Percentiles rank a stretch among this genome's conserved stretches.
phyloP scores from a whole-genome alignment of 1,140 invertebrate genomes.

The Cotesia glomerata region DNA sequence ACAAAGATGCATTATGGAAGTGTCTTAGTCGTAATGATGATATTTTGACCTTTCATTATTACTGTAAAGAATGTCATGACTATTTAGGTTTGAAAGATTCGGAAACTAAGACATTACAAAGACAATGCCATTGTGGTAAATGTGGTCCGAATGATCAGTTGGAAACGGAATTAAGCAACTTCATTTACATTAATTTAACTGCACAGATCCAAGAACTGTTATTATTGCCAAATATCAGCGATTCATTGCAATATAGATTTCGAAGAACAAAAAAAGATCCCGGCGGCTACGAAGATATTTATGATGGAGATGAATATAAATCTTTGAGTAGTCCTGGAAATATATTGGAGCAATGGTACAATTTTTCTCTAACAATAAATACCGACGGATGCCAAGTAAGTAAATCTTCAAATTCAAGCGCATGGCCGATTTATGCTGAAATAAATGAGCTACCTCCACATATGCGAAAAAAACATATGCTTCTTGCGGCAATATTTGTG shows the following conservation, averaged over 20 bases:
- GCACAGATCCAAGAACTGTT: conserved; percentile 23
- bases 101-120: background rate
- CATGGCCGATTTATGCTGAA: conserved; percentile 25
- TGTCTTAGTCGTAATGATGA: conserved; percentile 3
- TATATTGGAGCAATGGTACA: background rate
- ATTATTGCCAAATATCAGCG: background rate
- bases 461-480: conserved; percentile 13
- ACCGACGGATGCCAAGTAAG: conserved; percentile 24
- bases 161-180: background rate
- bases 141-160: background rate
- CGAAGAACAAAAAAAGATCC: conserved; percentile 13
- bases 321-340: background rate
- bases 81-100: conserved; percentile 3
- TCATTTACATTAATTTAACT: conserved; percentile 12
- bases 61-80: conserved; percentile 2
- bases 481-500: conserved; percentile 23
- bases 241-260: conserved; percentile 15
- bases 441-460: conserved; percentile 28
- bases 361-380: conserved; percentile 25
- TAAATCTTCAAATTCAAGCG: conserved; percentile 20
- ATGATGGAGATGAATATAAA: conserved; percentile 11
- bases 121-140: background rate
- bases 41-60: conserved; percentile 3
- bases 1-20: background rate
- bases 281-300: conserved; percentile 10